Evolutionary conservation across 2,888 invertebrate genomes (phyloP).

Genomic region (Isoperla grammatica): DNA sequence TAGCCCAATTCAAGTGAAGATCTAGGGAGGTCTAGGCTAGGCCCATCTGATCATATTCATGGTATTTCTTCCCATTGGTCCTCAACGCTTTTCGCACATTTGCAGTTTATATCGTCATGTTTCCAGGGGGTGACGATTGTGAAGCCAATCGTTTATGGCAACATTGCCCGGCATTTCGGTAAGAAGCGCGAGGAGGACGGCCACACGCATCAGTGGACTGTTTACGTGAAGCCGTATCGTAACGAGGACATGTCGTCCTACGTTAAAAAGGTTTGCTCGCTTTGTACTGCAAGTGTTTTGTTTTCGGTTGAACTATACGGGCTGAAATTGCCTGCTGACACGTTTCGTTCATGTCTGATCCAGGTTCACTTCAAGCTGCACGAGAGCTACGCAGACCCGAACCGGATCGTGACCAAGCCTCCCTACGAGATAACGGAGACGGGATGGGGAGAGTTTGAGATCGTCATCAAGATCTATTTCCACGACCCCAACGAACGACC

Average conservation of each 20-base stretch:
- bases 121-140: slow-evolving; percentile 79
- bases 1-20: too few relatives aligned
- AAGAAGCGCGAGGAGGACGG: slow-evolving; percentile 96
- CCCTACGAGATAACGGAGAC: slow-evolving; percentile 98
- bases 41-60: too few relatives aligned
- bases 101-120: too few relatives aligned
- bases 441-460: slow-evolving; percentile 99
- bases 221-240: slow-evolving; percentile 88
- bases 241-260: slow-evolving; percentile 93
- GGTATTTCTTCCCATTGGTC: too few relatives aligned
- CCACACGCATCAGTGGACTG: slow-evolving; percentile 98
- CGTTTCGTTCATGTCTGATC: too few relatives aligned
- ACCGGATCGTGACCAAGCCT: slow-evolving; percentile 87
- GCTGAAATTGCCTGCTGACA: too few relatives aligned
- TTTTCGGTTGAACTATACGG: too few relatives aligned
- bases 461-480: slow-evolving; percentile 95
- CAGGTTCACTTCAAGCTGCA: slow-evolving; percentile 88
- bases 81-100: too few relatives aligned
- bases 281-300: too few relatives aligned
- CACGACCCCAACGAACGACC: slow-evolving; percentile 93
- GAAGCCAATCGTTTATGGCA: slow-evolving; percentile 95
- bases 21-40: too few relatives aligned
- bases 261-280: slow-evolving; percentile 66
- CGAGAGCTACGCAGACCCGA: slow-evolving; percentile 93
- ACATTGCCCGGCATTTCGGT: slow-evolving; percentile 91